Base-by-base conservation (phyloP, 1,140 invertebrate species). In the Elysia chlorotica region DNA sequence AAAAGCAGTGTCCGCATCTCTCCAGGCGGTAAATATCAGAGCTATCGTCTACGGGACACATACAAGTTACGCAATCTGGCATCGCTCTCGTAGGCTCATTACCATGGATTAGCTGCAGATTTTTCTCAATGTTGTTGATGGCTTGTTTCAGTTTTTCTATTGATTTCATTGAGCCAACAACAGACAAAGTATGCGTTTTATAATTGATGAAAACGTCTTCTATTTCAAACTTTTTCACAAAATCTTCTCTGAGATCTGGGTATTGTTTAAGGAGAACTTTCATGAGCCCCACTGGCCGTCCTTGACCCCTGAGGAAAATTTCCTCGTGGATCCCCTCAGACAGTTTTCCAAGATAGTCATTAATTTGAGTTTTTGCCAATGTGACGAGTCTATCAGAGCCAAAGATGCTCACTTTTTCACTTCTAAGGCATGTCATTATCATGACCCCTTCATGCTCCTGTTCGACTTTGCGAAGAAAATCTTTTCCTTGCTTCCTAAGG, bases 1-100 rank as follows among this genome's bases (percentile, higher is more conserved):
- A 86, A 41, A 84, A 86, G 5, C 80, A 36, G 74, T 86, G 84
- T 0, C 83, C 84, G 76, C 84, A 86, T 1, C 48, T 65, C 65
- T 85, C 80, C 31, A 85, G 73, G 17, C 81, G 75, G 48, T 79
- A 81, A 33, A 84, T 57, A 3, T 81, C 78, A 4, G 48, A 23
- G 10, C 35, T 62, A 25, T 67, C 68, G 2, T 81, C 80, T 1
- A 85, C 69, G 23, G 80, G 75, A 63, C 73, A 78, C 33, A 82
- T 65, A 70, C 84, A 86, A 17, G 81, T 75, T 19, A 73, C 76
- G 71, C 84, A 86, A 17, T 83, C 81, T 23, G 80, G 78, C n/a
- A 70, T 28, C 2, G 63, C 65, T 19, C 53, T 65, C 14, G 72
- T 41, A 28, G 30, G 53, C 3, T 56, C n/a, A 25, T 33, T 17